Evolutionary conservation across 2,113 vertebrate species (phyloP).

Genomic region (Lepus europaeus): DNA sequence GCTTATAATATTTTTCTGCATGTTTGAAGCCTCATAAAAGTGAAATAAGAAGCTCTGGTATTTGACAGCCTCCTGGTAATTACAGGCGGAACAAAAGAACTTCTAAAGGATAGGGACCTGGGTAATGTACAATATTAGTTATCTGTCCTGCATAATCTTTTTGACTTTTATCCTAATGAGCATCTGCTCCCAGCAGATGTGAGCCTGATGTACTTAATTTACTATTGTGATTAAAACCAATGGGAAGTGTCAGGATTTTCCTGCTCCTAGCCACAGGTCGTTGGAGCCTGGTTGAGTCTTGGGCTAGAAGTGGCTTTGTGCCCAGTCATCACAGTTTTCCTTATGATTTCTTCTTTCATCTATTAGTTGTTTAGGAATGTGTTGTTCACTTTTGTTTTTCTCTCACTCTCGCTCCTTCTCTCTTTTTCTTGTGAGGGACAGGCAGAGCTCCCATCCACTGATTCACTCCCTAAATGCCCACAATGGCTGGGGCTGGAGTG

Average conservation of each 20-base stretch:
- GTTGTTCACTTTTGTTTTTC: conserved; percentile 49
- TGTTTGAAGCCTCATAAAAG: conserved; percentile 72
- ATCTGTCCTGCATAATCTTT: conserved; percentile 75
- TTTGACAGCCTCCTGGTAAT: conserved; percentile 73
- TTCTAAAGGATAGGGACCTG: conserved; percentile 61
- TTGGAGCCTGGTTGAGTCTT: conserved; percentile 31
- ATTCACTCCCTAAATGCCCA: no score
- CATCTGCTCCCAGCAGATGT: conserved; percentile 73
- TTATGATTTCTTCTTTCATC: conserved; percentile 54
- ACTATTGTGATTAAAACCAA: conserved; percentile 72
- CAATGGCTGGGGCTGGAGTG: no score
- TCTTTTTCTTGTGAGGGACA: background rate
- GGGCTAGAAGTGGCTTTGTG: conserved; percentile 38
- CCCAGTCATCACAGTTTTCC: conserved; percentile 53
- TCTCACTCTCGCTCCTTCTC: conserved; percentile 32
- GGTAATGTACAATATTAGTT: conserved; percentile 75
- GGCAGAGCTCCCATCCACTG: no score
- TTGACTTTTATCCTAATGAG: conserved; percentile 80
- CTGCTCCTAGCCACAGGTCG: conserved; percentile 61
- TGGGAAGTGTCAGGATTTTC: conserved; percentile 68
- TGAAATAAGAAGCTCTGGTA: conserved; percentile 68
- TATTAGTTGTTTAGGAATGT: background rate
- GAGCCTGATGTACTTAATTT: conserved; percentile 76
- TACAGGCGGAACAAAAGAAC: conserved; percentile 66
- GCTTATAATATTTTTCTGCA: conserved; percentile 60